Conservation (phyloP, 2,113 vertebrate species). For the Clarias batrachus region DNA sequence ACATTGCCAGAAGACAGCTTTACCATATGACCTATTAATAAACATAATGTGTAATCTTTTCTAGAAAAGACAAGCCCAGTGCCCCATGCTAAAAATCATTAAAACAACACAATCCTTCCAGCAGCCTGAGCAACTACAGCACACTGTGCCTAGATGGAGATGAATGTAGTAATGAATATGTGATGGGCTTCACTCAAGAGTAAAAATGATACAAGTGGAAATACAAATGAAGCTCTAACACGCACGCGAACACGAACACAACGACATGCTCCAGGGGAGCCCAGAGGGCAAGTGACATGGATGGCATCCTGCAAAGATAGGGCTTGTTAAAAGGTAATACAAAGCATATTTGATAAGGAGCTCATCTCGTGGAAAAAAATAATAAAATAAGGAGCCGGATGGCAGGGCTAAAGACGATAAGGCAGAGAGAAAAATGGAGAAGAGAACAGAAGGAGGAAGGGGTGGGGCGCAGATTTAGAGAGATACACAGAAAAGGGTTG, state of each 20-base stretch:
- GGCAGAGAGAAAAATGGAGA: constrained; percentile 25
- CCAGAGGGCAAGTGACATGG: constrained; percentile 63
- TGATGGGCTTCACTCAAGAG: constrained; percentile 14
- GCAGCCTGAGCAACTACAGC: neutral
- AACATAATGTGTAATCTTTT: constrained; percentile 45
- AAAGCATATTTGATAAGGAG: constrained; percentile 56
- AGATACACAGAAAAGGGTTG: constrained; percentile 28
- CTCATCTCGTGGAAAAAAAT: constrained; percentile 50
- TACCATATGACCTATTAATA: constrained; percentile 52
- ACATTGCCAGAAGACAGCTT: constrained; percentile 48
- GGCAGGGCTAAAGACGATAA: constrained; percentile 45
- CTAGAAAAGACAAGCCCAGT: constrained; percentile 26
- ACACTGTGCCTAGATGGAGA: constrained; percentile 25
- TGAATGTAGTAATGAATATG: constrained; percentile 33
- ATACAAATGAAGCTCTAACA: constrained; percentile 42
- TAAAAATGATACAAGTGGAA: constrained; percentile 33
- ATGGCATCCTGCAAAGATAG: constrained; percentile 63
- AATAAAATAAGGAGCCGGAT: constrained; percentile 50
- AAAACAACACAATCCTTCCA: constrained; percentile 11
- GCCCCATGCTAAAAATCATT: constrained; percentile 21
- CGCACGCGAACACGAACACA: neutral
- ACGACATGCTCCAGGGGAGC: constrained; percentile 52
- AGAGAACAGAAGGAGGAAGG: constrained; percentile 24
- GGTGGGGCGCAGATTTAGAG: constrained; percentile 22
- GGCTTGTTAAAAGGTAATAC: constrained; percentile 64